Evolutionary conservation across 2,797 vertebrate genomes (phyloP).

Genomic region (Gymnoscopelus microlampas): DNA sequence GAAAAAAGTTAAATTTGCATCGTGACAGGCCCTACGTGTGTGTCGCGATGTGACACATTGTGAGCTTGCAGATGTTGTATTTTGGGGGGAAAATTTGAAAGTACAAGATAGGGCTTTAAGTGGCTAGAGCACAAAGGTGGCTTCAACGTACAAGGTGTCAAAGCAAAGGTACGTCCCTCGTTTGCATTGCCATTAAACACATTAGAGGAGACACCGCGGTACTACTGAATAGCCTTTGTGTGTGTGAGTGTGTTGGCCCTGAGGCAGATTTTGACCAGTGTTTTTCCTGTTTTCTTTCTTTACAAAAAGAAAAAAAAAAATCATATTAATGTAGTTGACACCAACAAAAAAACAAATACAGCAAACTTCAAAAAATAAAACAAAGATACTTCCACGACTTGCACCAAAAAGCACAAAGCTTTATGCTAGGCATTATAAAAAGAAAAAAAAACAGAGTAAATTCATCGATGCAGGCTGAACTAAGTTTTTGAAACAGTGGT

Average conservation of each 20-base stretch:
- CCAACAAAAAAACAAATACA: slow-evolving; percentile 14
- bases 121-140: slow-evolving; percentile 4
- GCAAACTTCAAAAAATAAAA: slow-evolving; percentile 15
- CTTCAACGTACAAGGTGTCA: slow-evolving; percentile 17
- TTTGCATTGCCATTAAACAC: slow-evolving; percentile 15
- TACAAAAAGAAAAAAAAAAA: neutral
- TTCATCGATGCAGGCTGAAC: slow-evolving; percentile 29
- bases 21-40: too few relatives aligned
- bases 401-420: slow-evolving; percentile 19
- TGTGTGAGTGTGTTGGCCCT: slow-evolving; percentile 4
- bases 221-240: slow-evolving; percentile 28
- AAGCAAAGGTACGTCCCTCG: slow-evolving; percentile 8
- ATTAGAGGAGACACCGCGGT: neutral
- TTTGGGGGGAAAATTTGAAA: too few relatives aligned
- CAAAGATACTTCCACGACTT: neutral
- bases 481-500: slow-evolving; percentile 67
- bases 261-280: slow-evolving; percentile 30
- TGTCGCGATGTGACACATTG: too few relatives aligned
- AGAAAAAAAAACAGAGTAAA: slow-evolving; percentile 36
- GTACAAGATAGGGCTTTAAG: too few relatives aligned
- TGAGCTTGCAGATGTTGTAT: too few relatives aligned
- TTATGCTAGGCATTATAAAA: slow-evolving; percentile 21
- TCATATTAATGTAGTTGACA: neutral
- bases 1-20: too few relatives aligned
- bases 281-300: slow-evolving; percentile 21